Evolutionary conservation across 1,140 invertebrate genomes (phyloP).

Genomic region (Cryptotermes secundus): DNA sequence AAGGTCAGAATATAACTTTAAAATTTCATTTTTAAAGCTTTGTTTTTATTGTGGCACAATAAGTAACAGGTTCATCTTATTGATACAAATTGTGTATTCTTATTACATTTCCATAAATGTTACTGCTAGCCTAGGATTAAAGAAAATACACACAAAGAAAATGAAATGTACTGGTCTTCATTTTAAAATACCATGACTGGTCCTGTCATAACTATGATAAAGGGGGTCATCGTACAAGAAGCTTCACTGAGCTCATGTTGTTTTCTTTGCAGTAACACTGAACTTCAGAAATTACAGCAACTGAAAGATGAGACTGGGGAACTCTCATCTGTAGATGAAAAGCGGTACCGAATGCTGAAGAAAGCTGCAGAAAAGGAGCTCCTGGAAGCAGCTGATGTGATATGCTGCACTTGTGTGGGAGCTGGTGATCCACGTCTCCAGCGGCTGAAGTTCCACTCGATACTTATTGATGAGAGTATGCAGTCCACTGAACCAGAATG

Average conservation of each 20-base stretch:
- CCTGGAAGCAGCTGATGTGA: constrained; percentile 94
- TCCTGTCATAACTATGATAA: too few species aligned
- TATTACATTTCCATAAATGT: too few species aligned
- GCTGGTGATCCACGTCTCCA: constrained; percentile 93
- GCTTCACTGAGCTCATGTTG: not conserved
- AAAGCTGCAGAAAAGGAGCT: constrained; percentile 90
- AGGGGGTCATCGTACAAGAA: too few species aligned
- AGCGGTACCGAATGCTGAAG: constrained; percentile 89
- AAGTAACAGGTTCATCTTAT: too few species aligned
- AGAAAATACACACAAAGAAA: too few species aligned
- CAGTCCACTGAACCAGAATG: constrained; percentile 98
- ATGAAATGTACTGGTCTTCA: too few species aligned
- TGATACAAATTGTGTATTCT: too few species aligned
- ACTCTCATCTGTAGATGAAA: constrained; percentile 90
- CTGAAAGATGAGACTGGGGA: constrained; percentile 97
- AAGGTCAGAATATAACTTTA: too few species aligned
- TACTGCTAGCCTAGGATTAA: too few species aligned
- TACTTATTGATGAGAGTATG: constrained; percentile 96
- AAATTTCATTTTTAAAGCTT: too few species aligned
- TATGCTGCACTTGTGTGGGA: constrained; percentile 98
- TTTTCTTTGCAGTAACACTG: constrained; percentile 65
- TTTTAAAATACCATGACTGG: too few species aligned
- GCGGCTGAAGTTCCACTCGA: constrained; percentile 93
- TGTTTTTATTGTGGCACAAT: too few species aligned
- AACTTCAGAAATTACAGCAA: constrained; percentile 93